Evolutionary conservation across 2,113 vertebrate genomes (phyloP), one percentile per base, ranked within the genome.

Genomic region (Eonycteris spelaea): DNA sequence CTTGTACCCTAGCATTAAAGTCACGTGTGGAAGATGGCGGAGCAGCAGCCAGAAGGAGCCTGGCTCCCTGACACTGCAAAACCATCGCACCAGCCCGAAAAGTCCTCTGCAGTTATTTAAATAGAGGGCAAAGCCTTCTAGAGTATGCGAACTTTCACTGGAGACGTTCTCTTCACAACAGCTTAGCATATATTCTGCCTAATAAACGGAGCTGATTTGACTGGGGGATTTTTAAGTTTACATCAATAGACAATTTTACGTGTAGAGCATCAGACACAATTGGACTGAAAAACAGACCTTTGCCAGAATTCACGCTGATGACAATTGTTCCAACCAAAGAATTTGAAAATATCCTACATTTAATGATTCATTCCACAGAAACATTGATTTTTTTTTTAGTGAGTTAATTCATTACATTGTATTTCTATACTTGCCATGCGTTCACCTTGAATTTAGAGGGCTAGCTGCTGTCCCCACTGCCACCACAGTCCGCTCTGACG

Each of bases 331-430:
- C 6, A 86, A 51, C 2, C 4, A 19, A 74, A 16, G 0, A 68
- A 59, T 35, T 33, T 70, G 15, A 43, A 40, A 79, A 74, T 65
- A 33, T 55, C 30, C 40, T 45, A 15, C 24, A 80, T 85, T 59
- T 86, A 94, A 51, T 77, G 71, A 68, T 51, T 40, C 13, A 78
- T 14, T 88, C 57, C 21, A 48, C 5, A 77, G 57, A 74, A 90
- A 80, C 13, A 40, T 0, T 22, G 26, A n/a, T 28, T 59, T 45
- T 48, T 45, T 45, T 48, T 51, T 51, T 14, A 15, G 48, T 14
- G 48, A 51, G 16, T 51, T 21, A 38, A 40, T 61, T 45, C 38
- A 78, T 71, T 45, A 19, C 21, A 45, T 15, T 55, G 2, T 19
- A 55, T 24, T 83, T 90, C 7, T 95, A 9, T 1, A 48, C 7